Conservation (phyloP, 2,797 vertebrate genomes). For the Chaunax sp. region DNA sequence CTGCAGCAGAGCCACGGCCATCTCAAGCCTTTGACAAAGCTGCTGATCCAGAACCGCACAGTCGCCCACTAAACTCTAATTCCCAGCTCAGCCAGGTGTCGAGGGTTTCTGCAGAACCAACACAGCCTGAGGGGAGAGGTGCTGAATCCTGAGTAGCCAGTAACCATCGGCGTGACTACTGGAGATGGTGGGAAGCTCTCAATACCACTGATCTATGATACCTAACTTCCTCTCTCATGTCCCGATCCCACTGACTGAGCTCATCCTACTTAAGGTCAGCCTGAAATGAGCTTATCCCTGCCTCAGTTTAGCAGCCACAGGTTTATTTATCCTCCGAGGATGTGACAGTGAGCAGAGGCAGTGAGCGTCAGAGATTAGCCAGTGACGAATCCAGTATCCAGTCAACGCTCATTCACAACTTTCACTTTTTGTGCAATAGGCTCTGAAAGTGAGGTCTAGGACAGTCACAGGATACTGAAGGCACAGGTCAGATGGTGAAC, state of each 20-base stretch:
- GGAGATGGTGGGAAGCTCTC: conserved; percentile 13
- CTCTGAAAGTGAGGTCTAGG: background rate
- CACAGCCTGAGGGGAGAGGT: background rate
- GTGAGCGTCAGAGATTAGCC: conserved; percentile 60
- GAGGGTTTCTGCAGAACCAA: conserved; percentile 17
- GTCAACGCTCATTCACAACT: too few species aligned
- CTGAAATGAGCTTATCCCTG: conserved; percentile 76
- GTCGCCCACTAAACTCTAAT: conserved; percentile 2
- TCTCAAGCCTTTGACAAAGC: conserved; percentile 13
- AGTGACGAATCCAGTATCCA: conserved; percentile 6
- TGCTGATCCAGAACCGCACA: conserved; percentile 2
- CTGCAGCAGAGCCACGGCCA: conserved; percentile 78
- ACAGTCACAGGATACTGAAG: background rate
- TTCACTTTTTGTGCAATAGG: too few species aligned
- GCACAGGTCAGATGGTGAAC: background rate
- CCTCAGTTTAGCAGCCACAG: conserved; percentile 53
- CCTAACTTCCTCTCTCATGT: conserved; percentile 35
- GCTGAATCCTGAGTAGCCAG: background rate
- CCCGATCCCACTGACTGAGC: conserved; percentile 52
- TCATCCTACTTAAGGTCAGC: conserved; percentile 72
- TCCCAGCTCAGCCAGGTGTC: background rate
- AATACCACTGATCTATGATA: background rate
- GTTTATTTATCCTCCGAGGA: conserved; percentile 51
- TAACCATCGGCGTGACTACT: conserved; percentile 6
- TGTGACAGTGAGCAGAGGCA: conserved; percentile 35